Percentiles rank a stretch among this genome's conserved stretches.
Evolutionary conservation across 2,113 vertebrate species (phyloP).

Genomic region (Rhinogobius similis): DNA sequence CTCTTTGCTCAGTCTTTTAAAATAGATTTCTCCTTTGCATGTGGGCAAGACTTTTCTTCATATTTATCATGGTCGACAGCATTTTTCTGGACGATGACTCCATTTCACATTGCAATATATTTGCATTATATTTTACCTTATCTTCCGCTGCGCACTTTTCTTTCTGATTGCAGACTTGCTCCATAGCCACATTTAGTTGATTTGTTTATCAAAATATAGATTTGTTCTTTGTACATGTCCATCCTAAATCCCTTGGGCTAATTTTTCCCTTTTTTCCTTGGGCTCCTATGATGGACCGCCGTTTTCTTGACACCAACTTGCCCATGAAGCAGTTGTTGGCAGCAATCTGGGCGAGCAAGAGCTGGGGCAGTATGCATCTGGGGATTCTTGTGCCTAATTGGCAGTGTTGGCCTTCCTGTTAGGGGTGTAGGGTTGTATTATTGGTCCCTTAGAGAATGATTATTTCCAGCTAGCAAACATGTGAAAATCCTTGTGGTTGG

Average conservation of each 20-base stretch:
- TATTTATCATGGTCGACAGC: not conserved
- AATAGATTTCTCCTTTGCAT: constrained; percentile 18
- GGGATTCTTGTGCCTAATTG: constrained; percentile 58
- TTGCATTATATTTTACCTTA: constrained; percentile 48
- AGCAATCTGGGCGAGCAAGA: constrained; percentile 62
- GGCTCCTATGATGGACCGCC: constrained; percentile 42
- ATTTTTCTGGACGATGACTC: constrained; percentile 20
- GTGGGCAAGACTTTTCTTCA: constrained; percentile 25
- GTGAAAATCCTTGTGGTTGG: constrained; percentile 39
- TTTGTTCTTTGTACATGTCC: constrained; percentile 77
- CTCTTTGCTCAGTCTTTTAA: constrained; percentile 50
- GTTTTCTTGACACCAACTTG: constrained; percentile 48
- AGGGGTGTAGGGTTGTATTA: constrained; percentile 26
- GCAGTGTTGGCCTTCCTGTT: constrained; percentile 65
- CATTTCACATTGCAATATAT: constrained; percentile 48
- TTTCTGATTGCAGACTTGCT: constrained; percentile 46
- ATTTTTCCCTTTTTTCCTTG: constrained; percentile 28
- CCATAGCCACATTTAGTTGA: constrained; percentile 59
- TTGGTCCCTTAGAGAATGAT: constrained; percentile 64
- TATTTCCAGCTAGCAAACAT: constrained; percentile 36
- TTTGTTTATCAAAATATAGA: constrained; percentile 81
- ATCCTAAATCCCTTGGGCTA: constrained; percentile 53
- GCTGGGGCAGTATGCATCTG: constrained; percentile 62
- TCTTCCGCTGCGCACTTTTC: constrained; percentile 24
- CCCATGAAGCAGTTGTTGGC: constrained; percentile 53